A percentile compares a stretch with the other conserved stretches of the same genome.
Evolutionary conservation across 2,888 invertebrate species (phyloP).

Genomic region (Pelosia muscerda): DNA sequence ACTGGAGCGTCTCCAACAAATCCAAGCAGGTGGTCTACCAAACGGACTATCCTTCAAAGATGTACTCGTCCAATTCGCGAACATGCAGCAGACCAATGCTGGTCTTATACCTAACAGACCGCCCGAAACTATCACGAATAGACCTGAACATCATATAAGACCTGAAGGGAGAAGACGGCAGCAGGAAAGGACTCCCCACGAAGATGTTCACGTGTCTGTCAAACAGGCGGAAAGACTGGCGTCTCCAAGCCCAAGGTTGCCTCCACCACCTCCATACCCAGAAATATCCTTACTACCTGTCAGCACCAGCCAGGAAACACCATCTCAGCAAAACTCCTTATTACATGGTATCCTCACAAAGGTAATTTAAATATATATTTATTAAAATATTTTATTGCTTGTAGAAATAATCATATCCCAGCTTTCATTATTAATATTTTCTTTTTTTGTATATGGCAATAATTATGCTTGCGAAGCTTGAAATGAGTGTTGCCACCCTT

Average conservation of each 20-base stretch:
- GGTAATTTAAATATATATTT: slow-evolving; percentile 63
- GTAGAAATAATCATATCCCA: slow-evolving; percentile 53
- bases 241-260: slow-evolving; percentile 77
- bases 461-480: slow-evolving; percentile 69
- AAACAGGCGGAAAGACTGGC: slow-evolving; percentile 72
- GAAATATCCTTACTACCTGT: slow-evolving; percentile 93
- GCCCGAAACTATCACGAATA: slow-evolving; percentile 65
- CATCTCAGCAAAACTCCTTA: slow-evolving; percentile 88
- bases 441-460: slow-evolving; percentile 56
- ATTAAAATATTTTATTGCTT: slow-evolving; percentile 37
- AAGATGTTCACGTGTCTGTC: slow-evolving; percentile 61
- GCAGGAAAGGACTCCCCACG: slow-evolving; percentile 59
- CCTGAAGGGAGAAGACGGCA: slow-evolving; percentile 65
- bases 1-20: slow-evolving; percentile 79
- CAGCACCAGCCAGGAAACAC: slow-evolving; percentile 71
- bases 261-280: slow-evolving; percentile 90
- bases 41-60: slow-evolving; percentile 89
- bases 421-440: slow-evolving; percentile 55
- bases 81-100: slow-evolving; percentile 79
- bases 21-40: slow-evolving; percentile 80
- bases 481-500: slow-evolving; percentile 85
- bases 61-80: slow-evolving; percentile 91
- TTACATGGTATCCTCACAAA: slow-evolving; percentile 93
- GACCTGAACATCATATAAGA: slow-evolving; percentile 71
- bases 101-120: slow-evolving; percentile 72